Evolutionary conservation across 2,888 invertebrate genomes (phyloP), one percentile per base, ranked within the genome.

Genomic region (Cetonia aurata): DNA sequence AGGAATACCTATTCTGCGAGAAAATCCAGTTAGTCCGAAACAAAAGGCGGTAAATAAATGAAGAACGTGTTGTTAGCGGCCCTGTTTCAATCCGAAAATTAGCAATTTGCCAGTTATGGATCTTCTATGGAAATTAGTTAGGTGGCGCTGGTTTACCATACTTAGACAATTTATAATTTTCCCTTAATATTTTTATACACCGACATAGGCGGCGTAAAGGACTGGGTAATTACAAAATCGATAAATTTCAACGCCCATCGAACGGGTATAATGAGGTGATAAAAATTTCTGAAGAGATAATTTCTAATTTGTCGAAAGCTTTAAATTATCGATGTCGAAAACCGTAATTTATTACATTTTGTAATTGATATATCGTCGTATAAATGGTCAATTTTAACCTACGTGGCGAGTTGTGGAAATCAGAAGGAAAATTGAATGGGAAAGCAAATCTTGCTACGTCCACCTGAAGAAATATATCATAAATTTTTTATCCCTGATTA

Each of bases 21-120:
- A 60, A 79, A 80, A 79, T 78, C 78, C 77, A 79, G 80, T 81
- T 80, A 81, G 79, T 78, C 78, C 77, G 77, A 80, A 79, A 80
- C 80, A 81, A 81, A 80, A 80, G 81, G 76, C 75, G 78, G 79
- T 80, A 80, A 81, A 81, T 82, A 81, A 82, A 81, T 81, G 79
- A 79, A 79, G 80, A 77, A 79, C 79, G 78, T 77, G 79, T 78
- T 77, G 77, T 75, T 76, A 75, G 76, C 62, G 75, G 74, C 76
- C 74, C 74, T 72, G 75, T 77, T 78, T 75, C 75, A 78, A 79
- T 79, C 79, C 79, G 74, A 77, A 79, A 80, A 79, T 80, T 80
- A 78, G 77, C 77, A 79, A 79, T 79, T 79, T 79, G 77, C 75
- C 67, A 76, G 78, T 76, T 78, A 75, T 76, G 75, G 74, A 75